Evolutionary conservation across 2,888 invertebrate species (phyloP).

Genomic region (Patella depressa): DNA sequence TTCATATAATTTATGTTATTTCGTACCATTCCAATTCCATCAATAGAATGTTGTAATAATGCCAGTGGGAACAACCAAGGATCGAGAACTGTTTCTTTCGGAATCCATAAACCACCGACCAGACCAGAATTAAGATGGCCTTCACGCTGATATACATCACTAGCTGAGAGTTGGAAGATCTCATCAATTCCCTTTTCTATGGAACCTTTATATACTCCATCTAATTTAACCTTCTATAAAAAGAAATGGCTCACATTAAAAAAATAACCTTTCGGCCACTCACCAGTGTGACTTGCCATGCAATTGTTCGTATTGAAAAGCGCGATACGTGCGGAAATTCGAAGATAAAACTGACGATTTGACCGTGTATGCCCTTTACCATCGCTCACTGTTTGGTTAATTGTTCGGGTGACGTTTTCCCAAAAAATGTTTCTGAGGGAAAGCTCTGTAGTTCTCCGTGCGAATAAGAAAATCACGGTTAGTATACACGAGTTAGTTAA

Average conservation of each 20-base stretch:
- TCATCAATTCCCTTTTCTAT: constrained; percentile 32
- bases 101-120: constrained; percentile 54
- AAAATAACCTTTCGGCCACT: too few species aligned
- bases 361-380: too few species aligned
- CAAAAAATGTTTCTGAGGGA: too few species aligned
- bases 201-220: constrained; percentile 27
- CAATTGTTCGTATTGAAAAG: too few species aligned
- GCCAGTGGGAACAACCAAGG: constrained; percentile 52
- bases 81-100: constrained; percentile 56
- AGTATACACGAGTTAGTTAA: too few species aligned
- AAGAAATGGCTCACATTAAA: neutral
- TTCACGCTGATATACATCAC: constrained; percentile 48
- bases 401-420: too few species aligned
- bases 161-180: constrained; percentile 34
- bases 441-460: too few species aligned
- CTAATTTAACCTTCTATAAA: constrained; percentile 25
- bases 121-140: constrained; percentile 43
- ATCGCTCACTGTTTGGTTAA: too few species aligned
- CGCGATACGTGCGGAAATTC: too few species aligned
- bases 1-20: neutral
- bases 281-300: too few species aligned
- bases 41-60: constrained; percentile 51
- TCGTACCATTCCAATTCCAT: constrained; percentile 53
- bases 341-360: too few species aligned
- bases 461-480: too few species aligned